Base-by-base conservation (phyloP, 2,113 vertebrate species). In the Dromaius novaehollandiae region DNA sequence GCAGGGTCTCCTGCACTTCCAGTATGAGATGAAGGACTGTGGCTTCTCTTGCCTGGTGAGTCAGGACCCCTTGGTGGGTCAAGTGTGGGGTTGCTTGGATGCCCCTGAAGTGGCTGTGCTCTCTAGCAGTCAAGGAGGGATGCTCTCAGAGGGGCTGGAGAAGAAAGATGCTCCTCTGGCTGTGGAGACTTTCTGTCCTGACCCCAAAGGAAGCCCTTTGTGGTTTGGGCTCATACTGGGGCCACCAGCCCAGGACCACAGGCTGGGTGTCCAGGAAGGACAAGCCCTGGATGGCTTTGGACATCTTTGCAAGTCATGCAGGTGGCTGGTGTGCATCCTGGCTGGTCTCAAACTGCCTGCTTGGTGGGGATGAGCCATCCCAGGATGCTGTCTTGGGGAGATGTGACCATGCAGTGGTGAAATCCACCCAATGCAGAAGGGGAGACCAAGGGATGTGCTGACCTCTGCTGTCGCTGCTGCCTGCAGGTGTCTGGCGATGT, bases 41-140 rank as follows among this genome's bases (percentile, higher is more conserved):
- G 60, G 69, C 24, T 93, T 95, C 38, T 38, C 65, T 11, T 50
- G 30, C 12, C 69, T 95, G 92, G 88, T 92, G 82, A 91, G 86
- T 22, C 28, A 15, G 40, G 51, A 13, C 16, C 22, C n/a, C 16
- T 11, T 32, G 17, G 7, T 5, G 74, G 18, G 8, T 42, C 34
- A 24, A 40, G 46, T 9, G 19, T 10, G 21, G 44, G 11, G 42
- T 11, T 21, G 30, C 38, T 46, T 20, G 32, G 28, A 46, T 32
- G 42, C 55, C 55, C 44, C 30, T 28, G 22, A 25, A n/a, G 36
- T 50, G 13, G 40, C 60, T n/a, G n/a, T 17, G 17, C 9, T 19
- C 44, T 25, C 40, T 18, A 19, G 32, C 40, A 36, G n/a, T 55
- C 34, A 11, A 36, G 60, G 58, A 44, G 58, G 6, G 15, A 14